A percentile compares a stretch with the other conserved stretches of the same genome.
Conservation (phyloP, 2,797 vertebrate species). For the Enteromius argenteus region DNA sequence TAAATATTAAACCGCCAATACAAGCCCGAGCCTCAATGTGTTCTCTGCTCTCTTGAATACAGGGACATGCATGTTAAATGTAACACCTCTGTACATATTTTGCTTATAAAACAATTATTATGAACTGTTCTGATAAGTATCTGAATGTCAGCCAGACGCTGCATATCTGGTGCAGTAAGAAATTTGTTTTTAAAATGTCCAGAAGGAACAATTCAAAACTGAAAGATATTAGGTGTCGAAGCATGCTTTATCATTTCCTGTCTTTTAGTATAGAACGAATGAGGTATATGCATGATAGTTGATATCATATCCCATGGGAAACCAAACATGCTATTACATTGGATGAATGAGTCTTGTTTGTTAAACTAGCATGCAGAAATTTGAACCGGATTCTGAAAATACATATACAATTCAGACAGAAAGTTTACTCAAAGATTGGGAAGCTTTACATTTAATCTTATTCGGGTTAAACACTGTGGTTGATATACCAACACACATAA, state of each 20-base stretch:
- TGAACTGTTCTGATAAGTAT: neutral
- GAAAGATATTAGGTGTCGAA: constrained; percentile 18
- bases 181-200: constrained; percentile 10
- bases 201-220: constrained; percentile 24
- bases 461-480: constrained; percentile 57
- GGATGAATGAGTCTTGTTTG: constrained; percentile 32
- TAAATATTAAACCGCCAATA: constrained; percentile 51
- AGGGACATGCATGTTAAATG: neutral
- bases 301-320: constrained; percentile 8
- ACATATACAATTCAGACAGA: constrained; percentile 65
- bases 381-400: constrained; percentile 71
- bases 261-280: constrained; percentile 16
- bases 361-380: constrained; percentile 58
- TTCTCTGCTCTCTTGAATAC: constrained; percentile 33
- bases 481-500: constrained; percentile 63
- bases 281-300: neutral
- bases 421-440: constrained; percentile 63
- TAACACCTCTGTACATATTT: neutral
- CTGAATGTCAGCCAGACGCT: constrained; percentile 1
- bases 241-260: neutral
- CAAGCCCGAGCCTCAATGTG: constrained; percentile 51
- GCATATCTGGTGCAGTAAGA: neutral
- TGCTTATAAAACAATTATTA: neutral
- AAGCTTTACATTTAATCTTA: constrained; percentile 55
- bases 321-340: neutral